Base-by-base conservation (phyloP, 1,140 invertebrate species). In the Campoletis sonorensis region DNA sequence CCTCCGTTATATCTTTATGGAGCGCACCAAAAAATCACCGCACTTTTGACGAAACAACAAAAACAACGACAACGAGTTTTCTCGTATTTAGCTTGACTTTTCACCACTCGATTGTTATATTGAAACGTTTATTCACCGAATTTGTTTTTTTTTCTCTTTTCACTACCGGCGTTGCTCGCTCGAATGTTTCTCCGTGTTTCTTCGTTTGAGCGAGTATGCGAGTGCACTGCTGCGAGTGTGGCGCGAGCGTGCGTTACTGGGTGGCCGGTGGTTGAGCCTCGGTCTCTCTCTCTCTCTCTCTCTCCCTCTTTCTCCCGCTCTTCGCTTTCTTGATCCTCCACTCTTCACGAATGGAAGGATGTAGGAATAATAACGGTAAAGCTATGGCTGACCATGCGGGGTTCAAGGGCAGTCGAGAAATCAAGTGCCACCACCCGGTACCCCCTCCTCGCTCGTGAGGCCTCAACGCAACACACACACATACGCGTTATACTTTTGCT, bases 321-420 rank as follows among this genome's bases (percentile, higher is more conserved):
- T 26, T 73, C 26, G 45, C 73, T 58, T 33, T 33, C 30, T 33
- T 33, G 30, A 33, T 33, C 30, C 30, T 33, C 30, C 30, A 33
- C 45, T 49, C 75, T 70, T 54, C 49, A 58, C 79, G 73, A 40
- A 68, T 87, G 86, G 88, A 89, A 90, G 87, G 87, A 90, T 87
- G 88, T 87, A 89, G 85, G 87, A 87, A 90, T 88, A 89, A 86
- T 91, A 92, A 92, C 91, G 90, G 91, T 91, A 91, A 90, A 91
- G 88, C 87, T 89, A 90, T 88, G 87, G 84, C 87, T 81, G 70
- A 64, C 80, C 79, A 84, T 72, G 45, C 79, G 67, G 78, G 83
- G 80, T 84, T 84, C 83, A 84, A 84, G 83, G 83, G 81, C 83
- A 84, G 73, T 81, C 82, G 80, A 81, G 80, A 77, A 83, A 83